Evolutionary conservation across 2,797 vertebrate genomes (phyloP).

Genomic region (Anguilla megastoma): DNA sequence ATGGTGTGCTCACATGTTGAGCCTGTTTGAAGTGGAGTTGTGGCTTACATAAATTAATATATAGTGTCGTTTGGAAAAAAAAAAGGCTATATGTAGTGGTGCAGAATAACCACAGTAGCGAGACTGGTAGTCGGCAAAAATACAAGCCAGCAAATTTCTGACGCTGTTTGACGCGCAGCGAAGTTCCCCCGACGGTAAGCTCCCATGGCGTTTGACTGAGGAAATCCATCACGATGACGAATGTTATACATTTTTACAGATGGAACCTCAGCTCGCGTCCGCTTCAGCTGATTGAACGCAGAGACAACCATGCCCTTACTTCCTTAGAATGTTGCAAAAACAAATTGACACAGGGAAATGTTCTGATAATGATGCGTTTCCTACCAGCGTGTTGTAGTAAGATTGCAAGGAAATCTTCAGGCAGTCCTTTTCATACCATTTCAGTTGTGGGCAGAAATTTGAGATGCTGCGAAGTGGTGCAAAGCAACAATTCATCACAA

Average conservation of each 20-base stretch:
- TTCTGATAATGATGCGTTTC: not conserved
- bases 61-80: not conserved
- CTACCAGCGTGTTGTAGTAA: not conserved
- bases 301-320: not conserved
- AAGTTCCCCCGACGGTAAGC: not conserved
- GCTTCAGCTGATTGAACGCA: not conserved
- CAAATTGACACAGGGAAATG: not conserved
- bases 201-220: not conserved
- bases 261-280: not conserved
- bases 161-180: not conserved
- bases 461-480: not conserved
- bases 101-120: not conserved
- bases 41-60: too few species aligned
- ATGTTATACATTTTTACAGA: constrained; percentile 14
- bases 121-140: not conserved
- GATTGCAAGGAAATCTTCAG: not conserved
- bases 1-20: not conserved
- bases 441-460: not conserved
- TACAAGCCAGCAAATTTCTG: not conserved
- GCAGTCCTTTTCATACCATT: not conserved
- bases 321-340: not conserved
- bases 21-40: not conserved
- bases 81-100: not conserved
- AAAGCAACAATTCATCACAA: not conserved
- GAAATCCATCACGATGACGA: not conserved